A percentile compares a stretch with the other conserved stretches of the same genome.
Conservation (phyloP, 2,888 invertebrate species). For the Acleris holmiana region DNA sequence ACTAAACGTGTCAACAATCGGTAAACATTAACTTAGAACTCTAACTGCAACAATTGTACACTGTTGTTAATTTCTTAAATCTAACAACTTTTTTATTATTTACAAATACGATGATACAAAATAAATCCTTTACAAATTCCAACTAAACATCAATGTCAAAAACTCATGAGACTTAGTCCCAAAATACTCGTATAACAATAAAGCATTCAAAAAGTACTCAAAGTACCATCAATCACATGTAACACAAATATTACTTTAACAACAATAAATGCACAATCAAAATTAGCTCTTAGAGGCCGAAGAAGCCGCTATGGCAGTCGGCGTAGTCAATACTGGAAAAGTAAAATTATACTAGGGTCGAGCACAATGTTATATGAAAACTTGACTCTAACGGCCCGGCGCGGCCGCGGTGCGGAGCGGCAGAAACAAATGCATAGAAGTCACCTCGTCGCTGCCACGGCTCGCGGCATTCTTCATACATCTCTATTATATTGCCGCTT, state of each 20-base stretch:
- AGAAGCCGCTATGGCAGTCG: slow-evolving; percentile 22
- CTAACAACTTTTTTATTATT: slow-evolving; percentile 39
- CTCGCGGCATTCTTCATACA: too few species aligned
- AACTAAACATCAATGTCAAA: slow-evolving; percentile 25
- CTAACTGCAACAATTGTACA: slow-evolving; percentile 6
- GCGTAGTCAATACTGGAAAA: slow-evolving; percentile 23
- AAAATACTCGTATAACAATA: slow-evolving; percentile 51
- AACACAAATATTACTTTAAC: slow-evolving; percentile 39
- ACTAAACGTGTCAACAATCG: slow-evolving; percentile 4
- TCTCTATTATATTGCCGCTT: too few species aligned
- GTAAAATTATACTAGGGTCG: slow-evolving; percentile 19
- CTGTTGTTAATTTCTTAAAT: slow-evolving; percentile 29
- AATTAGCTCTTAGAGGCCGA: slow-evolving; percentile 46
- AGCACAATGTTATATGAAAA: slow-evolving; percentile 8
- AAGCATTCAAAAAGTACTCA: slow-evolving; percentile 60
- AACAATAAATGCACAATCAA: slow-evolving; percentile 52
- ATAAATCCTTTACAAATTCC: slow-evolving; percentile 22
- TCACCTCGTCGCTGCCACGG: too few species aligned
- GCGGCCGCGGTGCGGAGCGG: too few species aligned
- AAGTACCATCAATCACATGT: slow-evolving; percentile 65
- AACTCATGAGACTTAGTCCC: slow-evolving; percentile 55
- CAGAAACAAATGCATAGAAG: too few species aligned
- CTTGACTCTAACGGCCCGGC: slow-evolving; percentile 7
- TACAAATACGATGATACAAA: slow-evolving; percentile 24
- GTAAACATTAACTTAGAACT: not conserved